Evolutionary conservation across 2,113 vertebrate genomes (phyloP), one percentile per base, ranked within the genome.

Genomic region (Paracanthobrama guichenoti): DNA sequence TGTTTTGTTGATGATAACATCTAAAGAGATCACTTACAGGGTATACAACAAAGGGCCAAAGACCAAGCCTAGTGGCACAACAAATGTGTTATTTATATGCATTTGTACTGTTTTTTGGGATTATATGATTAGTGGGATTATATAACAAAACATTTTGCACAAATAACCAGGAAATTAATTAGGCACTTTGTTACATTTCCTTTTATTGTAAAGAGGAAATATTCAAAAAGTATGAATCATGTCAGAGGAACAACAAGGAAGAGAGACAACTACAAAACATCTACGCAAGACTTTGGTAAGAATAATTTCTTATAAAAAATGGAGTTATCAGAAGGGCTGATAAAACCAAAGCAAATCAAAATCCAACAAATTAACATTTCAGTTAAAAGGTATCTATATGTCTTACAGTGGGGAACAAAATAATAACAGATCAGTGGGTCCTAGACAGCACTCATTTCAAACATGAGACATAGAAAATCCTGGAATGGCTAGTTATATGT

Each of bases 161-260:
- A 64, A 50, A 84, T 46, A 50, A 39, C 48, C 12, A 48, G 75
- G 26, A 64, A 67, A 88, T 83, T 24, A 86, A 78, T 83, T 75
- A 90, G 87, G 89, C 88, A 90, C 87, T 83, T 90, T 92, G 86
- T 93, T 92, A 93, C 91, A 81, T 92, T 94, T 90, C 92, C 90
- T 94, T 95, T 95, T 94, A 95, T 97, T 96, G 95, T 96, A 97
- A 97, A 96, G 93, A 94, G 95, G 94, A 95, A 96, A 95, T 96
- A 96, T 96, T 96, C 94, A 93, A 95, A 97, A 97, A 96, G 93
- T 93, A 94, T 94, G 91, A 96, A 94, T 89, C 66, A 67, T 92
- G 91, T 93, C 92, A 93, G 87, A 88, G 89, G 88, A 89, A 81
- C 88, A 84, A 87, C 86, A 87, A 73, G 90, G 90, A 87, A 87